phyloP scores from a whole-genome alignment of 2,797 vertebrate species.

The Rhinatrema bivittatum region DNA sequence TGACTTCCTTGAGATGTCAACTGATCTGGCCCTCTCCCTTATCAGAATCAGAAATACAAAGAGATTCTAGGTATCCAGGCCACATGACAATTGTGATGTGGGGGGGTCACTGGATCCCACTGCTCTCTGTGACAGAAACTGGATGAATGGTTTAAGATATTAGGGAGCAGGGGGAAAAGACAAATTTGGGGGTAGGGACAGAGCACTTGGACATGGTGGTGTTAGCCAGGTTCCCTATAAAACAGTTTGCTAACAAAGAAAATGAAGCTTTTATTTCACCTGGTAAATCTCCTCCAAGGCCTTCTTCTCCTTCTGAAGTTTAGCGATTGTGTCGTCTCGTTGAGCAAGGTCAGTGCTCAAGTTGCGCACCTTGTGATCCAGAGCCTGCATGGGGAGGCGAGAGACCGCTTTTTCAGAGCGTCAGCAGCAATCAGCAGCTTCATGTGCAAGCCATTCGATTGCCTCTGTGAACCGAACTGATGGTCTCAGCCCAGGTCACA shows the following conservation, averaged over 20 bases:
- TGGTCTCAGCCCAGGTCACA: neutral
- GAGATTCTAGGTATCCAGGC: too few relatives aligned
- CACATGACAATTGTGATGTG: too few relatives aligned
- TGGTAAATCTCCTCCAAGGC: slow-evolving; percentile 61
- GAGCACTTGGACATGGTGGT: too few relatives aligned
- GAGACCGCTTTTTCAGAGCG: neutral
- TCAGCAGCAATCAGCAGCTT: neutral
- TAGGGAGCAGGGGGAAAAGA: too few relatives aligned
- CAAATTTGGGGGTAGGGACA: too few relatives aligned
- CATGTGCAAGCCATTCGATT: neutral
- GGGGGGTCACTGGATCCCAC: too few relatives aligned
- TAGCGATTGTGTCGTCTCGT: slow-evolving; percentile 48
- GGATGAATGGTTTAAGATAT: too few relatives aligned
- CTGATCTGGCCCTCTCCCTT: too few relatives aligned
- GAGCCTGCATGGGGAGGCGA: slow-evolving; percentile 31
- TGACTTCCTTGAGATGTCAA: too few relatives aligned
- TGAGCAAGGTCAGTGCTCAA: slow-evolving; percentile 57
- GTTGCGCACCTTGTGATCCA: slow-evolving; percentile 51
- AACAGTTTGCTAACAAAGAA: slow-evolving; percentile 4
- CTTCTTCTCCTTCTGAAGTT: slow-evolving; percentile 62
- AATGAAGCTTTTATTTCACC: slow-evolving; percentile 24
- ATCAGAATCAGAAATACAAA: too few relatives aligned
- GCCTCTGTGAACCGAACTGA: neutral
- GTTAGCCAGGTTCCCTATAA: too few relatives aligned
- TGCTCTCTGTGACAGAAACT: too few relatives aligned